Conservation (phyloP, 2,888 invertebrate species). For the Sphaerophoria rueppellii region DNA sequence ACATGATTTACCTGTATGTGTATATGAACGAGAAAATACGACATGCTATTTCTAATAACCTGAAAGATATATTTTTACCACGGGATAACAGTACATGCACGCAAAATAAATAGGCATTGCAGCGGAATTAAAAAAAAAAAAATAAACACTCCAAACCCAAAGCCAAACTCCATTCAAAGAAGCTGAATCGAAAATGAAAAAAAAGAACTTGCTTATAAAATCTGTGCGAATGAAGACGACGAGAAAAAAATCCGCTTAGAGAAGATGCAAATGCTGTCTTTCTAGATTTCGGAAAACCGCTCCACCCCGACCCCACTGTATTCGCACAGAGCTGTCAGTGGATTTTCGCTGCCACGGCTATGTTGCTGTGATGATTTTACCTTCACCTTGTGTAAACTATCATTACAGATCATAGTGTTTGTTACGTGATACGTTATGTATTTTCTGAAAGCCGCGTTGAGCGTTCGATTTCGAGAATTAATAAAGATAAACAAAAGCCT, state of each 20-base stretch:
- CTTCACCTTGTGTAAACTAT: conserved; percentile 58
- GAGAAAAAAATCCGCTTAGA: conserved; percentile 6
- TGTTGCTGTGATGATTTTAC: conserved; percentile 26
- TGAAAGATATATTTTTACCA: conserved; percentile 30
- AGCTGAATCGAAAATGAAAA: not conserved
- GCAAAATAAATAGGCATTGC: conserved; percentile 56
- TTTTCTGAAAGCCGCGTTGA: not conserved
- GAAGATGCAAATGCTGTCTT: conserved; percentile 34
- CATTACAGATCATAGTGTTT: conserved; percentile 7
- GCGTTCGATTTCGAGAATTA: conserved; percentile 40
- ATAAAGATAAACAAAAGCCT: not conserved
- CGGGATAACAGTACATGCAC: conserved; percentile 47
- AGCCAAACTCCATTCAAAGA: not conserved
- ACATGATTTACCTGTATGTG: not conserved
- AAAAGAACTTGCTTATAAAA: not conserved
- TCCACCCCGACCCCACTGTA: not conserved
- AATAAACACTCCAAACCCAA: not conserved
- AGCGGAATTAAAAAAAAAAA: conserved; percentile 61
- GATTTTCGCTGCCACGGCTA: conserved; percentile 55
- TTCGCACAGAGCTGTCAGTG: conserved; percentile 36
- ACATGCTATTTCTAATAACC: conserved; percentile 21
- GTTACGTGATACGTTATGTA: conserved; percentile 17
- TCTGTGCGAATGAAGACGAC: conserved; percentile 8
- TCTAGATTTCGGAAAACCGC: not conserved
- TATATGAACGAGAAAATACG: not conserved